Evolutionary conservation across 35 echinoderm and acorn worm genomes (phyloP), one percentile per base, ranked within the genome.

Genomic region (Strongylocentrotus purpuratus): DNA sequence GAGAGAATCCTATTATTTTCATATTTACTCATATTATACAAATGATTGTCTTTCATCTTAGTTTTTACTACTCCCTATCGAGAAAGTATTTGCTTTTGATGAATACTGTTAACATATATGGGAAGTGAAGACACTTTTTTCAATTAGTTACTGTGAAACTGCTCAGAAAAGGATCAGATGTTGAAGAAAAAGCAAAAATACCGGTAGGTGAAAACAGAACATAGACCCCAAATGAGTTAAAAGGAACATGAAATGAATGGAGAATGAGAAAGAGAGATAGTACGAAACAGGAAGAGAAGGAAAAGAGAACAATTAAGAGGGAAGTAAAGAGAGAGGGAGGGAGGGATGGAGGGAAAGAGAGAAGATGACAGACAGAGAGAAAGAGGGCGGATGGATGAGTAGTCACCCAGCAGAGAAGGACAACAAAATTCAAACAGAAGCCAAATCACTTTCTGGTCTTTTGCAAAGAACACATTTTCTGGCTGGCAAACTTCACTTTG

Each of bases 401-500:
- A 78, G 65, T 28, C 65, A 78, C n/a, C 5, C 28, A 28, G 22
- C 22, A 8, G 65, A 78, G 65, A 78, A 59, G 22, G 22, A 78
- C 35, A n/a, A n/a, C n/a, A 78, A n/a, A 78, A 78, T n/a, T 78
- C 65, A 78, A 78, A 78, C 65, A 78, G 65, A 78, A 78, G 65
- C 65, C 65, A 78, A 78, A 78, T 78, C 65, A 78, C 65, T 78
- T 78, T 78, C 65, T 78, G 65, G 28, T 78, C 20, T 78, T 78
- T 78, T 78, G 65, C 65, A 78, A 78, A 78, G 65, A 78, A 78
- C 65, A 78, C 28, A 78, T 78, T 71, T 71, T 71, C 25, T 71
- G 61, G 14, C 61, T 71, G 13, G 13, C 8, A 50, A 71, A 71
- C 61, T 3, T 50, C 48, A 50, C n/a, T 71, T 71, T 71, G 61